A percentile compares a stretch with the other conserved stretches of the same genome.
Evolutionary conservation across 1,140 invertebrate genomes (phyloP).

Genomic region (Drosophila simulans): DNA sequence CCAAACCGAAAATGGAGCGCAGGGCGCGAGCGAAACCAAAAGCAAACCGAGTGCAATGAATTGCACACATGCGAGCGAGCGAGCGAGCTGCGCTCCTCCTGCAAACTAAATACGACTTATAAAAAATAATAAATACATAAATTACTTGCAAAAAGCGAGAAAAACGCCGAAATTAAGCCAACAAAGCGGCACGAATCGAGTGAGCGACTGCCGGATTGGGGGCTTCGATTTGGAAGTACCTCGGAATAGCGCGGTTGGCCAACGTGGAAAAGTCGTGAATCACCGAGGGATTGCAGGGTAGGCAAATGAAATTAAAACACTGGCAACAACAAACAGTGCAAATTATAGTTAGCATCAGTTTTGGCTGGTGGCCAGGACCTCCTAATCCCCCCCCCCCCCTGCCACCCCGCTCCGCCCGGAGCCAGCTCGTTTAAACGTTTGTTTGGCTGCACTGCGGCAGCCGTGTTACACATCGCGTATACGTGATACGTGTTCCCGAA

Average conservation of each 20-base stretch:
- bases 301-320: slow-evolving; percentile 49
- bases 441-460: slow-evolving; percentile 58
- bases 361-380: slow-evolving; percentile 42
- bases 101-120: slow-evolving; percentile 26
- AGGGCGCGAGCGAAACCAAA: background rate
- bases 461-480: slow-evolving; percentile 50
- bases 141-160: slow-evolving; percentile 31
- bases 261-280: background rate
- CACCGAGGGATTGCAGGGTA: slow-evolving; percentile 18
- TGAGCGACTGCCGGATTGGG: background rate
- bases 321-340: slow-evolving; percentile 31
- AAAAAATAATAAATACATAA: slow-evolving; percentile 57
- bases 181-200: slow-evolving; percentile 42
- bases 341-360: slow-evolving; percentile 57
- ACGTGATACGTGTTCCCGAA: slow-evolving; percentile 51
- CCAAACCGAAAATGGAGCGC: background rate
- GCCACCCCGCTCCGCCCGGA: background rate
- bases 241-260: background rate
- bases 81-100: background rate
- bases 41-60: slow-evolving; percentile 22
- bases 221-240: slow-evolving; percentile 5
- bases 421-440: slow-evolving; percentile 37
- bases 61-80: slow-evolving; percentile 8
- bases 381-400: background rate
- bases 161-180: slow-evolving; percentile 38